Base-by-base conservation (phyloP, 2,888 invertebrate species). In the Dasypogon diadema region DNA sequence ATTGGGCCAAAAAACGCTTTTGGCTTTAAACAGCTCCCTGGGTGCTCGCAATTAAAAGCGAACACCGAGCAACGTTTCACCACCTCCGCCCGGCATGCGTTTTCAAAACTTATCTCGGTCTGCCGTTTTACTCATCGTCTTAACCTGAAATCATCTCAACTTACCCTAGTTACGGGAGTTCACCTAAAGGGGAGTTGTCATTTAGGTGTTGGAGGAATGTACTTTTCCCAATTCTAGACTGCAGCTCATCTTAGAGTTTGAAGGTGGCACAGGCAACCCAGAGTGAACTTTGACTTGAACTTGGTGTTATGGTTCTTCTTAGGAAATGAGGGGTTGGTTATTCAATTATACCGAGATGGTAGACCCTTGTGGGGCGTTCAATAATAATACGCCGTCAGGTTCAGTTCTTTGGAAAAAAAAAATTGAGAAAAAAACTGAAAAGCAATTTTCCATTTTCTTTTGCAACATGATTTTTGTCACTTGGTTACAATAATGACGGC, bases 1-100 rank as follows among this genome's bases (percentile, higher is more conserved):
- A 80, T 80, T 80, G 80, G 80, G 77, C 79, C 76, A 76, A 77
- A 77, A 77, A 77, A 79, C 75, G 75, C 56, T 74, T 75, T 77
- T 70, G 77, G 76, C 76, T 77, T 74, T 76, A 48, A 75, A 74
- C 68, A 74, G 75, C 76, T 79, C 75, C 74, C 74, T 42, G 75
- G 77, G 77, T 74, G 68, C 37, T 73, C 30, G 70, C 76, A 77
- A 77, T 77, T 77, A 77, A 77, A 77, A 77, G 73, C 58, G 74
- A 74, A 65, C 12, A 58, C 2, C 54, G 54, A 74, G 73, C 12
- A 58, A 2, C 54, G 54, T 48, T 10, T 58, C 14, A 8, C 16
- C 26, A 10, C 1, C 30, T 16, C 10, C 21, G 10, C 5, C 34
- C 12, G n/a, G 42, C 37, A 2, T 73, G 34, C 56, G 73, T 55